Base-by-base conservation (phyloP, 35 echinoderm and acorn worm species). In the Acanthaster planci region DNA sequence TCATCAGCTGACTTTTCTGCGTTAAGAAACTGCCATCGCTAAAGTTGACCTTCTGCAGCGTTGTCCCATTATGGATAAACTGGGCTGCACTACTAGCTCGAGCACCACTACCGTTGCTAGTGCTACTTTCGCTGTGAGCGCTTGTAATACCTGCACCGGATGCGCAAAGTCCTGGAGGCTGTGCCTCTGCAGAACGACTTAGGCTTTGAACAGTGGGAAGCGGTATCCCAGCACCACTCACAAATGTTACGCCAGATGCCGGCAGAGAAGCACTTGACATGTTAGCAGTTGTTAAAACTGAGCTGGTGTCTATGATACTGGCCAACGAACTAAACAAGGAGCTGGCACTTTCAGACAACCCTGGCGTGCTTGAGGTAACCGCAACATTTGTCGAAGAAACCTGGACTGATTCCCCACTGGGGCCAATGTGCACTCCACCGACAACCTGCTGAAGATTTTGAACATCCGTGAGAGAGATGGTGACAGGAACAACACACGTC, bases 241-340 rank as follows among this genome's bases (percentile, higher is more conserved):
- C 42, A 47, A 47, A 47, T 47, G 42, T 47, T 12, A 47, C 42
- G 4, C 77, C 77, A 42, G 29, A 22, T 1, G 51, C 15, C 1
- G 77, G 42, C n/a, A 47, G 39, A 50, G 37, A n/a, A 56, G 52
- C 21, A 57, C 29, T 26, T 27, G 26, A 72, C 64, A 72, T 72
- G 64, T 72, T 72, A 6, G 64, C 23, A 34, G 22, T 81, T 53
- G 42, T 51, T 53, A 53, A 81, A 14, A 53, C 38, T 64, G 53
- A 37, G 17, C 51, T 64, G 52, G 87, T 83, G 51, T 84, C 58
- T 37, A 84, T 84, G n/a, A 84, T 83, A 35, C 40, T 83, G 27
- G 80, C 79, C 23, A 89, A 76, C 37, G 87, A 89, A 0, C 87
- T 80, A 18, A 89, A 50, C 16, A 89, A 37, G 3, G 87, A 89